Evolutionary conservation across 2,888 invertebrate genomes (phyloP).

Genomic region (Achlya flavicornis): DNA sequence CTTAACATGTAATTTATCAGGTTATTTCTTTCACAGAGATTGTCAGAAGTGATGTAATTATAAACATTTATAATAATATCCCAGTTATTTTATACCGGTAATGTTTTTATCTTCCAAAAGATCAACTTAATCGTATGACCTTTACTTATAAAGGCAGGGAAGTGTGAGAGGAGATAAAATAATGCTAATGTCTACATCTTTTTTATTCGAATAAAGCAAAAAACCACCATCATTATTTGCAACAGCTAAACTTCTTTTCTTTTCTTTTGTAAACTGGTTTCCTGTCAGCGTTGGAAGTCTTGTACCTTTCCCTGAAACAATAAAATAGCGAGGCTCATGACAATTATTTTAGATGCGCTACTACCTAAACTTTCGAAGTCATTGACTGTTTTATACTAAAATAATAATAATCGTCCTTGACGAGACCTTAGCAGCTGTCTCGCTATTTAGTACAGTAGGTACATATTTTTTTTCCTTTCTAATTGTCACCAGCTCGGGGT

Average conservation of each 20-base stretch:
- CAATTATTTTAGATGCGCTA: background rate
- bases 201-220: background rate
- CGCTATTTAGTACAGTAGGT: no score
- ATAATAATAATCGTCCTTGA: background rate
- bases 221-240: background rate
- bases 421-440: no score
- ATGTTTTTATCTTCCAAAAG: no score
- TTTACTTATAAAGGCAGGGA: background rate
- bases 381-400: background rate
- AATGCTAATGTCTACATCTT: background rate
- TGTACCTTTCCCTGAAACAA: background rate
- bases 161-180: background rate
- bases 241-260: background rate
- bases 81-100: background rate
- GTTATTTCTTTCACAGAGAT: no score
- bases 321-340: background rate
- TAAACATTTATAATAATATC: no score
- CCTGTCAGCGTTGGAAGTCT: background rate
- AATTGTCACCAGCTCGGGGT: no score
- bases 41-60: no score
- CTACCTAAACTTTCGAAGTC: background rate
- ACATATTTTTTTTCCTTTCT: no score
- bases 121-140: background rate
- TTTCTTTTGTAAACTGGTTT: background rate
- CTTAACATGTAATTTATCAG: no score